Evolutionary conservation across 2,113 vertebrate genomes (phyloP), one percentile per base, ranked within the genome.

Genomic region (Petromus typicus): DNA sequence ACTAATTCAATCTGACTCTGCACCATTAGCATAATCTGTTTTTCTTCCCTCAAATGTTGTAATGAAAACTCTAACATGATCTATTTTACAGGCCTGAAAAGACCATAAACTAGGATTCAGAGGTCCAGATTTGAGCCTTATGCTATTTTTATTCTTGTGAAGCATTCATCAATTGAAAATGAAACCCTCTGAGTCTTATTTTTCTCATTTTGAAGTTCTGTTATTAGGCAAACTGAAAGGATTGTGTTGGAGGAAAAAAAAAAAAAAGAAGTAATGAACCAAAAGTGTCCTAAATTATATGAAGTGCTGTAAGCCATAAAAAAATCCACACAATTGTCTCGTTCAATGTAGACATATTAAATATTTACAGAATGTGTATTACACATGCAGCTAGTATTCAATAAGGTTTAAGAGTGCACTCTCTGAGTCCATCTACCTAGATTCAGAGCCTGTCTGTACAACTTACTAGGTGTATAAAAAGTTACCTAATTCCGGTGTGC

Each of bases 131-230:
- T 81, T 93, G 30, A 91, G 30, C 0, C n/a, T 71, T 45, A 20
- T 66, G 37, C 14, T n/a, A n/a, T 56, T 90, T 17, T 84, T 57
- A 85, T 51, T 81, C 43, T 34, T 27, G 12, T 82, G 23, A 73
- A 86, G 79, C 7, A 57, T 1, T 80, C 25, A 90, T 63, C 54
- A 78, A 22, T 48, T 91, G 43, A 78, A 78, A 22, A 40, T 91
- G 43, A 78, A 90, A 81, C 22, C 25, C 37, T 80, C 83, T 73
- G 40, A 51, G 23, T 61, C 30, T 94, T 54, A 43, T 30, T 75
- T 84, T 96, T 89, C 37, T 84, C 20, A 63, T 89, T 18, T 84
- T 56, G 37, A 81, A 69, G 13, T 89, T 84, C n/a, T 89, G 34
- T 4, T 87, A 11, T 67, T 54, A 69, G 27, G 30, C n/a, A 87